These are phyloP conservation scores for Alouatta palliata DNA, from an alignment of 2,113 vertebrate species.

Conservation along the genomic window DNA sequence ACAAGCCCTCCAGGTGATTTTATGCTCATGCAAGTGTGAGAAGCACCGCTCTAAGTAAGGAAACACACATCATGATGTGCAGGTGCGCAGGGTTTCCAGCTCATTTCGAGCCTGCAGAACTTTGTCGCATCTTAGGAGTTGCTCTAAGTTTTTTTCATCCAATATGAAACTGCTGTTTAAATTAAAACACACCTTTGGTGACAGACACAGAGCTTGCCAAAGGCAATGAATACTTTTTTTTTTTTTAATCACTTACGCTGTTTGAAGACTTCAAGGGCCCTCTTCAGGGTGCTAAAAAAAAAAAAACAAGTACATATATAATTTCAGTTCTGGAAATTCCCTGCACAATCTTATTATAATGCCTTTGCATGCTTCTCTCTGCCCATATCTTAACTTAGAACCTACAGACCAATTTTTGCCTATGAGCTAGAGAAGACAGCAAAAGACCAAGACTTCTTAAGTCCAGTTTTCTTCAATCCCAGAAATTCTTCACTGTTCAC, in stretches of 20 bases:
- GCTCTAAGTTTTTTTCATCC: not conserved
- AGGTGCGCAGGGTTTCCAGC: not conserved
- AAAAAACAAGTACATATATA: conserved; percentile 62
- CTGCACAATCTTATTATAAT: not conserved
- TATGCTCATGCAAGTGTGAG: not conserved
- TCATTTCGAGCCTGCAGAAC: not conserved
- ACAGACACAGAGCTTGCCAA: not conserved
- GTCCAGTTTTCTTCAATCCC: not conserved
- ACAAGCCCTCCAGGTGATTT: not conserved
- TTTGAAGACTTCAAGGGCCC: conserved; percentile 94
- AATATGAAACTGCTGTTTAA: not conserved
- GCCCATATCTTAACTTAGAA: not conserved
- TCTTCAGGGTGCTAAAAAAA: conserved; percentile 90
- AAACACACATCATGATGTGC: accelerated
- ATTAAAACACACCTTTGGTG: not conserved
- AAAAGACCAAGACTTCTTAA: not conserved
- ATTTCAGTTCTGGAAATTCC: conserved; percentile 52
- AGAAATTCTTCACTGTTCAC: not conserved
- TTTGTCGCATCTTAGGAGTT: not conserved
- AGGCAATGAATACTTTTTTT: not conserved
- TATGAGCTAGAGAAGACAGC: not conserved
- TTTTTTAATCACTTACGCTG: conserved; percentile 88
- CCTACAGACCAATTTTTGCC: not conserved
- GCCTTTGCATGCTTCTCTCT: not conserved
- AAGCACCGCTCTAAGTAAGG: not conserved